phyloP scores from a whole-genome alignment of 2,113 vertebrate species.

The Ursus arctos region DNA sequence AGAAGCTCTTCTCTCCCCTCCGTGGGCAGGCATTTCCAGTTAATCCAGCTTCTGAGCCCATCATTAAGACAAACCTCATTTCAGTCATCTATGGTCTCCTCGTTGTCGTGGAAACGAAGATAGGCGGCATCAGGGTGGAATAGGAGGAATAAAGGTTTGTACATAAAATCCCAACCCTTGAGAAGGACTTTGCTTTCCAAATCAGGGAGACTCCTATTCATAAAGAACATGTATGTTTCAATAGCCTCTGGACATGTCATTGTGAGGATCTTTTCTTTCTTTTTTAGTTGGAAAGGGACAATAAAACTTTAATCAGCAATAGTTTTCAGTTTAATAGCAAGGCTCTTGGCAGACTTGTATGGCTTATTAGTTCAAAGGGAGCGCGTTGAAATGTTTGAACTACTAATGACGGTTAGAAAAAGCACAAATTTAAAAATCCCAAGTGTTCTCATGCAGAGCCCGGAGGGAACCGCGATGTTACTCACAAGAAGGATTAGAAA shows the following conservation, averaged over 20 bases:
- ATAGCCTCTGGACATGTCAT: not conserved
- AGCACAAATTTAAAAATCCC: not conserved
- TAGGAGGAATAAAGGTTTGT: not conserved
- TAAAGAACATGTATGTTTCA: not conserved
- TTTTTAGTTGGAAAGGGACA: not conserved
- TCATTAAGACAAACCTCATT: slow-evolving; percentile 41
- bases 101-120: slow-evolving; percentile 68
- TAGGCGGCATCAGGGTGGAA: not conserved
- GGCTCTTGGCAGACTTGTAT: not conserved
- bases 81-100: slow-evolving; percentile 61
- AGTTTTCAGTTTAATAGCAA: slow-evolving; percentile 17
- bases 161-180: not conserved
- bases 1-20: slow-evolving; percentile 78
- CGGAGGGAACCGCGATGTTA: not conserved
- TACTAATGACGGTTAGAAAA: slow-evolving; percentile 37
- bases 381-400: not conserved
- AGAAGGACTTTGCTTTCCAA: not conserved
- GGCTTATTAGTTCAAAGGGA: slow-evolving; percentile 65
- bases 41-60: not conserved
- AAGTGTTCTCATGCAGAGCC: not conserved
- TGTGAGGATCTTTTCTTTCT: not conserved
- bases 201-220: not conserved
- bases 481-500: not conserved
- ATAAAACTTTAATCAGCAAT: slow-evolving; percentile 58
- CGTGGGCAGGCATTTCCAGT: not conserved